Conservation (phyloP, 1,140 invertebrate species). For the Leucophenga varia region DNA sequence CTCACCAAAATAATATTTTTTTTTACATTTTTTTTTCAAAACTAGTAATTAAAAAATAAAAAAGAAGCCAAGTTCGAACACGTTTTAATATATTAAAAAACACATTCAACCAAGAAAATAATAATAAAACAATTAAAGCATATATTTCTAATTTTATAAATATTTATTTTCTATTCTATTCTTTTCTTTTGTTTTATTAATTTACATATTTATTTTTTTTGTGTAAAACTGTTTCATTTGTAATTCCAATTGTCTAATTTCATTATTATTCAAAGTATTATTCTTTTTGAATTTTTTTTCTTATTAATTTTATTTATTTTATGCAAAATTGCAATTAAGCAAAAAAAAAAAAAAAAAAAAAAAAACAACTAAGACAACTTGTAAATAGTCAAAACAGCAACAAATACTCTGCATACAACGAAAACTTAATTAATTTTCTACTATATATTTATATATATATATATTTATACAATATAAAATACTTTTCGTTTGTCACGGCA, state of each 20-base stretch:
- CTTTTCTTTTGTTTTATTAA: too few species aligned
- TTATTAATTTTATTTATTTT: slow-evolving; percentile 11
- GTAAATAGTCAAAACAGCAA: slow-evolving; percentile 48
- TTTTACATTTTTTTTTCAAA: neutral
- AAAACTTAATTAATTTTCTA: slow-evolving; percentile 5
- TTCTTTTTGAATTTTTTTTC: slow-evolving; percentile 11
- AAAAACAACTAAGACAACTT: slow-evolving; percentile 45
- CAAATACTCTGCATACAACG: slow-evolving; percentile 44
- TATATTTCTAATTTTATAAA: slow-evolving; percentile 7
- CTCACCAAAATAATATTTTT: neutral
- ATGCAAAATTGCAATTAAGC: slow-evolving; percentile 24
- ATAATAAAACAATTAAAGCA: slow-evolving; percentile 3
- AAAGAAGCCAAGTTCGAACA: slow-evolving; percentile 5
- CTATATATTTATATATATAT: slow-evolving; percentile 12
- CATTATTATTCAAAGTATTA: slow-evolving; percentile 14
- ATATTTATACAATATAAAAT: slow-evolving; percentile 24
- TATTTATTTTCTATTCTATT: slow-evolving; percentile 6
- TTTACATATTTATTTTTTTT: too few species aligned
- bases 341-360: slow-evolving; percentile 11
- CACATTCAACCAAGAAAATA: neutral
- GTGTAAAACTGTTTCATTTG: slow-evolving; percentile 11
- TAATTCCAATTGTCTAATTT: too few species aligned
- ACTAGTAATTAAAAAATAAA: slow-evolving; percentile 2
- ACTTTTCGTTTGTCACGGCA: slow-evolving; percentile 41
- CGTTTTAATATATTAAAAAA: slow-evolving; percentile 5